Conservation (phyloP, 2,888 invertebrate genomes). For the Macaria notata region DNA sequence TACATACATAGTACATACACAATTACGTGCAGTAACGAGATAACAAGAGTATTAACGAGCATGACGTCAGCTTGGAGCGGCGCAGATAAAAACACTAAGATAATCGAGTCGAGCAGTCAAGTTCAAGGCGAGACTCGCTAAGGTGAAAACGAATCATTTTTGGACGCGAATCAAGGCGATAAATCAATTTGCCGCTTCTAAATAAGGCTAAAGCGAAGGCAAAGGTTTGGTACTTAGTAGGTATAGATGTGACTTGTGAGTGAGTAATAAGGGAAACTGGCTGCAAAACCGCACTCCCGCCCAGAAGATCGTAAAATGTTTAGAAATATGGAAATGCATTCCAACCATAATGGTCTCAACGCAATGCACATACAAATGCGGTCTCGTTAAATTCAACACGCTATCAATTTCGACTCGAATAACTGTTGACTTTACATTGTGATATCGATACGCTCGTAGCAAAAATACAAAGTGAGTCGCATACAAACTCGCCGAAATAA, state of each 20-base stretch:
- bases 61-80: conserved; percentile 13
- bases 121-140: conserved; percentile 40
- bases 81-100: conserved; percentile 19
- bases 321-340: conserved; percentile 20
- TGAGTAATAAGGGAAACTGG: no score
- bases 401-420: conserved; percentile 9
- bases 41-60: conserved; percentile 10
- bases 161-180: conserved; percentile 12
- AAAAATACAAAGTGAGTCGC: no score
- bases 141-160: conserved; percentile 23
- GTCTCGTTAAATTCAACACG: conserved; percentile 10
- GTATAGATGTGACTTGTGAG: no score
- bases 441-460: neutral
- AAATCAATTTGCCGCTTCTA: conserved; percentile 10
- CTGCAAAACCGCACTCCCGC: no score
- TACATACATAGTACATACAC: neutral
- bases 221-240: neutral
- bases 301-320: neutral
- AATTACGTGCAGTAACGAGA: neutral
- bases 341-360: conserved; percentile 8
- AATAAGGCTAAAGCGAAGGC: conserved; percentile 7
- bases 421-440: conserved; percentile 5
- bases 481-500: neutral
- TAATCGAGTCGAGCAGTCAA: conserved; percentile 37
- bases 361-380: conserved; percentile 11